Conservation (phyloP, 2,888 invertebrate species). For the Notodonta ziczac region DNA sequence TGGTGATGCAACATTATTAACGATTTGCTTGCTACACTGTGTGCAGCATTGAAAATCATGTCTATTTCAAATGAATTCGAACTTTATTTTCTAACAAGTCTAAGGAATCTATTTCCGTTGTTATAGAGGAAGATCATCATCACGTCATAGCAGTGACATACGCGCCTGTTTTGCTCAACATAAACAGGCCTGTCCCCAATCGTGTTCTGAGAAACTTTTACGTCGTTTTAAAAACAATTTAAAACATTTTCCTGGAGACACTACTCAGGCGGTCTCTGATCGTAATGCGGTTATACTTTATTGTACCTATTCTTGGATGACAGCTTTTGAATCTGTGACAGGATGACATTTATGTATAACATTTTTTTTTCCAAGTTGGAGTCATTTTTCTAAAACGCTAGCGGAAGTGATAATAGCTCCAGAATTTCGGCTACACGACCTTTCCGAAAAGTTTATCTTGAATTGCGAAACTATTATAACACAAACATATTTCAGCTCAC, state of each 20-base stretch:
- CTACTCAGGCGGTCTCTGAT: slow-evolving; percentile 50
- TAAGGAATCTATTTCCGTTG: slow-evolving; percentile 53
- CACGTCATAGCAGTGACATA: slow-evolving; percentile 63
- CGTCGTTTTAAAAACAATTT: slow-evolving; percentile 65
- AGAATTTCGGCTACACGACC: too few species aligned
- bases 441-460: background rate
- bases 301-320: slow-evolving; percentile 50
- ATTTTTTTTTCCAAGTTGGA: too few species aligned
- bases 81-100: too few species aligned
- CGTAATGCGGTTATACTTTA: slow-evolving; percentile 41
- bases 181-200: slow-evolving; percentile 78
- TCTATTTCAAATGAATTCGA: too few species aligned
- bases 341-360: too few species aligned
- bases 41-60: too few species aligned
- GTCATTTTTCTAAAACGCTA: too few species aligned
- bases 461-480: background rate
- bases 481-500: slow-evolving; percentile 11
- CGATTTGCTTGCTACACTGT: too few species aligned
- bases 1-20: too few species aligned
- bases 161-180: slow-evolving; percentile 60
- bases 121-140: slow-evolving; percentile 52
- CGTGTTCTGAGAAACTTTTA: slow-evolving; percentile 77
- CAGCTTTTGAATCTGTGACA: slow-evolving; percentile 8
- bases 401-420: too few species aligned
- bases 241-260: slow-evolving; percentile 71